A percentile compares a stretch with the other conserved stretches of the same genome.
Conservation (phyloP, 2,113 vertebrate genomes). For the Brachypteracias leptosomus region DNA sequence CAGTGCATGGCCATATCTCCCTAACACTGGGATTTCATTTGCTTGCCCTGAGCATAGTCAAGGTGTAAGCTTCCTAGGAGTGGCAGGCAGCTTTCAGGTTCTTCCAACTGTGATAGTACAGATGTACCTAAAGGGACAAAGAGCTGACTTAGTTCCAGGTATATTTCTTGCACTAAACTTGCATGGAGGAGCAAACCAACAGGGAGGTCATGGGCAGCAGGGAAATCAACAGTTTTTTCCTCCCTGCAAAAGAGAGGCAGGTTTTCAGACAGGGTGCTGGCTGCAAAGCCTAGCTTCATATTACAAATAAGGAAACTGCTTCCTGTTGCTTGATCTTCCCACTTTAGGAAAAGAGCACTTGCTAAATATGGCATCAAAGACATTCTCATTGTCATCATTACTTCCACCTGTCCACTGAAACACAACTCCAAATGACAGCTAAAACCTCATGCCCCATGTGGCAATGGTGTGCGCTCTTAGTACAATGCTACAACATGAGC, state of each 20-base stretch:
- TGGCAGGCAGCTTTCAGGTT: background rate
- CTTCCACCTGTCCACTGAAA: slow-evolving; percentile 52
- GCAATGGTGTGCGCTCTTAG: background rate
- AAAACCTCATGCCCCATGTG: background rate
- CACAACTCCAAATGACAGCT: background rate
- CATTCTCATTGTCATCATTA: slow-evolving; percentile 28
- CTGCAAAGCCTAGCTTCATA: background rate
- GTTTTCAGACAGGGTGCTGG: background rate
- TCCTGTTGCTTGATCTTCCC: slow-evolving; percentile 43
- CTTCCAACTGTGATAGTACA: background rate
- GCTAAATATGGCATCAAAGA: slow-evolving; percentile 42
- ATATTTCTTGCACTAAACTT: background rate
- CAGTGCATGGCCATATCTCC: background rate
- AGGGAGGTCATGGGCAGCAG: background rate
- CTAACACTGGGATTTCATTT: background rate
- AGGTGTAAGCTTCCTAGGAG: background rate
- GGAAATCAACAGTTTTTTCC: background rate
- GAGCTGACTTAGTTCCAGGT: background rate
- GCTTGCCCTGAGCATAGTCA: background rate
- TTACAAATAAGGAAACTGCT: background rate
- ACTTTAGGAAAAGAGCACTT: background rate
- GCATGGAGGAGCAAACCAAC: background rate
- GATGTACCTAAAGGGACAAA: background rate
- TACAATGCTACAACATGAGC: background rate
- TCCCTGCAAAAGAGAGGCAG: background rate